Percentiles rank a stretch among this genome's conserved stretches.
phyloP scores from a whole-genome alignment of 2,888 invertebrate genomes.

The Archaeoteleia sp. region DNA sequence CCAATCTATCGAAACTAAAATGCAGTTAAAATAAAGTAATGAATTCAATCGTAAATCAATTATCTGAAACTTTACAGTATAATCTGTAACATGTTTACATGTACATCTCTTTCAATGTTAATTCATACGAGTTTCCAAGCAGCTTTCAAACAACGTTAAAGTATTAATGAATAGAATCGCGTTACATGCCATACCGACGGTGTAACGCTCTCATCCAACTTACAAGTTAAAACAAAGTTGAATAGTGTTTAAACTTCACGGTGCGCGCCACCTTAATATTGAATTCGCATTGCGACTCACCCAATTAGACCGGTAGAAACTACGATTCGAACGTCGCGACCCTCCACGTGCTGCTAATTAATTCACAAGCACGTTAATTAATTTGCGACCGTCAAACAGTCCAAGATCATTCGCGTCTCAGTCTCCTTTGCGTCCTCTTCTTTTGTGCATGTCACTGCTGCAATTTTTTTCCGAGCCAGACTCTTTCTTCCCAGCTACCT shows the following conservation, averaged over 20 bases:
- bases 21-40: too few relatives aligned
- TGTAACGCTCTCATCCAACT: background rate
- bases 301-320: slow-evolving; percentile 35
- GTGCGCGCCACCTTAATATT: background rate
- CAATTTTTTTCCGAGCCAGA: slow-evolving; percentile 19
- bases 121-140: too few relatives aligned
- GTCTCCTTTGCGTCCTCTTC: slow-evolving; percentile 2
- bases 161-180: too few relatives aligned
- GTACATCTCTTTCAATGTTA: too few relatives aligned
- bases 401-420: slow-evolving; percentile 14
- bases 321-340: slow-evolving; percentile 13
- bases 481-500: slow-evolving; percentile 16
- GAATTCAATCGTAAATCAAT: too few relatives aligned
- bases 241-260: background rate
- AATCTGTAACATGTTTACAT: too few relatives aligned
- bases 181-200: too few relatives aligned
- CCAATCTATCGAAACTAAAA: too few relatives aligned
- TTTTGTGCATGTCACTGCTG: background rate
- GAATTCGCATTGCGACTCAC: slow-evolving; percentile 33
- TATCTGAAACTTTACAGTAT: too few relatives aligned
- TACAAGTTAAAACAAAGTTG: background rate
- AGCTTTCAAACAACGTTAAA: too few relatives aligned
- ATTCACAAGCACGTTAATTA: slow-evolving; percentile 34
- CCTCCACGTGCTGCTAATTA: slow-evolving; percentile 43
- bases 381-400: slow-evolving; percentile 30